Percentiles rank a stretch among this genome's conserved stretches.
These are phyloP conservation scores for Halcyon senegalensis DNA, from an alignment of 2,113 vertebrate genomes.

Conservation along the genomic window DNA sequence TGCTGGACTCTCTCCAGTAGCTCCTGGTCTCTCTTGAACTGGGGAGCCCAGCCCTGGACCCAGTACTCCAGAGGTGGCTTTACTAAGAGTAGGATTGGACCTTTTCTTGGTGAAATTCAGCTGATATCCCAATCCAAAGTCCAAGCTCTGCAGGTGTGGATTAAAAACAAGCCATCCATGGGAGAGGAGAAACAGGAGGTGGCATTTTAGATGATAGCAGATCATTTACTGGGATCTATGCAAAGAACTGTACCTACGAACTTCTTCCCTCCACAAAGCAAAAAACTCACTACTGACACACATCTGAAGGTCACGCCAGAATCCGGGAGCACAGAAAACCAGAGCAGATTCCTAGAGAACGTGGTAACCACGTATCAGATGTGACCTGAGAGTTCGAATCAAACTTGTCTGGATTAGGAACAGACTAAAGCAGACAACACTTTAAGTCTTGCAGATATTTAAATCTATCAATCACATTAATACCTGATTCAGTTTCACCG, in stretches of 20 bases:
- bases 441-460: too few species aligned
- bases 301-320: not conserved
- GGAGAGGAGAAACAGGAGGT: not conserved
- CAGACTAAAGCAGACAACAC: not conserved
- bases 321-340: not conserved
- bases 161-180: not conserved
- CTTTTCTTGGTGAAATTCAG: not conserved
- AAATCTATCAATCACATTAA: not conserved
- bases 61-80: too few species aligned
- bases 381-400: not conserved
- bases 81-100: not conserved
- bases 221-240: not conserved
- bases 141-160: not conserved
- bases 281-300: fast-evolving
- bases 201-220: not conserved
- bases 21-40: too few species aligned
- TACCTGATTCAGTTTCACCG: not conserved
- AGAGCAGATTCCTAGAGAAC: not conserved
- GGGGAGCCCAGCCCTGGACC: too few species aligned
- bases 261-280: not conserved
- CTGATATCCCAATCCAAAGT: not conserved
- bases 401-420: not conserved
- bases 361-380: fast-evolving
- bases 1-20: too few species aligned
- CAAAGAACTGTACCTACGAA: fast-evolving